Evolutionary conservation across 2,797 vertebrate species (phyloP), one percentile per base, ranked within the genome.

Genomic region (Macroramphosus scolopax): DNA sequence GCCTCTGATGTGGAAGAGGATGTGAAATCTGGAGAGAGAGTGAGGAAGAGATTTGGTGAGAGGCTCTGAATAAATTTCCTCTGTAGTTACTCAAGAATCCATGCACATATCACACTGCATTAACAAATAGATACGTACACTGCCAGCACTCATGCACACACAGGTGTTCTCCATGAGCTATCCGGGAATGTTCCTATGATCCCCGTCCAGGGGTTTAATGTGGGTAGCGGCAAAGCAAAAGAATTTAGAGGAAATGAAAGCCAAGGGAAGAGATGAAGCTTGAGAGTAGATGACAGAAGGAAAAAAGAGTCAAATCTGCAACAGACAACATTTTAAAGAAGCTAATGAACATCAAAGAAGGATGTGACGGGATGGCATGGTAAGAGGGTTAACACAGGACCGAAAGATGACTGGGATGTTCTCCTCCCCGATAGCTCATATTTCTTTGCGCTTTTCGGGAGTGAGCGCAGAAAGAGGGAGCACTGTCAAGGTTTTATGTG

Each of bases 1-100:
- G 61, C 67, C 68, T 80, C 77, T 80, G 73, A 84, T 82, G 83
- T 81, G 73, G 68, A 57, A 65, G 77, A 81, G 80, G 87, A 84
- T 87, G 84, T 87, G 82, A 90, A 89, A 89, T 88, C 73, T 87
- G 65, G 81, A 82, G 78, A 45, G 71, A 61, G 80, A 79, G 80
- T 87, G 84, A 83, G 60, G 81, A 83, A 76, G 69, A 57, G 62
- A 79, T 85, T 85, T 80, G 60, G 52, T 56, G 36, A 65, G 66
- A 51, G 54, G 72, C 74, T 84, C 81, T 54, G 76, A 88, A 78
- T 81, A 62, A 71, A 75, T 80, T 80, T 83, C 63, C 60, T 75
- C 78, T 69, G 74, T 62, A 65, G 80, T 77, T 77, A 52, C 77
- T 68, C 66, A 68, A 83, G 74, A 78, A 80, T 76, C 77, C 87